Percentiles rank a stretch among this genome's conserved stretches.
Evolutionary conservation across 2,797 vertebrate species (phyloP).

Genomic region (Sebastes diaconus): DNA sequence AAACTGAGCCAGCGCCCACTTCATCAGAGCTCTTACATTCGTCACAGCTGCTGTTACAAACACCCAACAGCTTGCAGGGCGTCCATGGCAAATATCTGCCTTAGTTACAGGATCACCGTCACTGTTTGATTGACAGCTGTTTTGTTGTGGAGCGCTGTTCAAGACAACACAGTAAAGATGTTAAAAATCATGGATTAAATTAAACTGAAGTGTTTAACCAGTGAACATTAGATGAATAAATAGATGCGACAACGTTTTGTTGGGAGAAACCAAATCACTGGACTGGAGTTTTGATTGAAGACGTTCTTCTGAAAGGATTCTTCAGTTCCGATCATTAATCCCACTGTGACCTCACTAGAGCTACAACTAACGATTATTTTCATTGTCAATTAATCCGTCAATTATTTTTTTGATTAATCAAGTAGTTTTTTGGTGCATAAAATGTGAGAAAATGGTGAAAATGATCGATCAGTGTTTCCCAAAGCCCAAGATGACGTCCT

Average conservation of each 20-base stretch:
- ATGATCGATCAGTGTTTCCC: too few relatives aligned
- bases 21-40: conserved; percentile 7
- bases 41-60: conserved; percentile 14
- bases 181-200: neutral
- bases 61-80: neutral
- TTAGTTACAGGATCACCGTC: neutral
- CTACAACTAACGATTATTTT: too few relatives aligned
- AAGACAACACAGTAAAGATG: neutral
- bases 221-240: neutral
- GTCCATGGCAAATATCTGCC: neutral
- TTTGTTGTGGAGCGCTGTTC: neutral
- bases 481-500: too few relatives aligned
- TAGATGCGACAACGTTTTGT: neutral
- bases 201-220: neutral
- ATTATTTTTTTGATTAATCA: too few relatives aligned
- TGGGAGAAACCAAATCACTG: neutral
- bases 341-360: neutral
- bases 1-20: neutral
- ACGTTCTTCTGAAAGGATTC: neutral
- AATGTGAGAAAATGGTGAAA: too few relatives aligned
- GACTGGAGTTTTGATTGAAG: neutral
- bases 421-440: too few relatives aligned
- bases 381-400: too few relatives aligned
- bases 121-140: neutral
- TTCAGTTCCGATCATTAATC: neutral